phyloP scores from a whole-genome alignment of 2,888 invertebrate genomes.

The Hofmannophila pseudospretella region DNA sequence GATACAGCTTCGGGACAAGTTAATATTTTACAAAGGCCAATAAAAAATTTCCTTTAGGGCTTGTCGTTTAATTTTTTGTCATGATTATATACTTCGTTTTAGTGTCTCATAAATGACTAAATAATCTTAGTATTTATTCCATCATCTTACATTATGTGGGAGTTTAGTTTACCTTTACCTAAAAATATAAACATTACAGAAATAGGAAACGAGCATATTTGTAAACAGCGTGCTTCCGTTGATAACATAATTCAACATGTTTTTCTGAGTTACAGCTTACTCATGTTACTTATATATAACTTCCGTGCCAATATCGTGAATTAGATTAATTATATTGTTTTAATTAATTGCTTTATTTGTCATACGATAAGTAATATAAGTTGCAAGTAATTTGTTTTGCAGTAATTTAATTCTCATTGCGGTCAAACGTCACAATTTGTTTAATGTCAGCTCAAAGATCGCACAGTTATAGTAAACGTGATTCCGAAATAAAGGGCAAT shows the following conservation, averaged over 20 bases:
- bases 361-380: not conserved
- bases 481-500: slow-evolving; percentile 46
- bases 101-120: not conserved
- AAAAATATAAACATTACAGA: not conserved
- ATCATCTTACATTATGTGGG: not conserved
- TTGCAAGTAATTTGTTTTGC: not conserved
- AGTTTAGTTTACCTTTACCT: not conserved
- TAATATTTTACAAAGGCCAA: not conserved
- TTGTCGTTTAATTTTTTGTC: too few species aligned
- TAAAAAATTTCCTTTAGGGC: not conserved
- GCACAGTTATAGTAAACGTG: slow-evolving; percentile 33
- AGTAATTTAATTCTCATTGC: not conserved
- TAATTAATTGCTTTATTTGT: not conserved
- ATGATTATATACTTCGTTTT: too few species aligned
- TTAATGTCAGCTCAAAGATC: slow-evolving; percentile 1
- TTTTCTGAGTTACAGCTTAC: not conserved
- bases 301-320: slow-evolving; percentile 5
- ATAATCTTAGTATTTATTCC: not conserved
- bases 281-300: slow-evolving; percentile 2
- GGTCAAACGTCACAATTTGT: slow-evolving; percentile 1
- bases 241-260: slow-evolving; percentile 3
- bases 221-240: slow-evolving; percentile 7
- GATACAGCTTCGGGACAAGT: not conserved
- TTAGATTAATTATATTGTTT: not conserved
- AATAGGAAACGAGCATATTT: not conserved